phyloP scores from a whole-genome alignment of 2,113 vertebrate genomes.

The Xenopus laevis region DNA sequence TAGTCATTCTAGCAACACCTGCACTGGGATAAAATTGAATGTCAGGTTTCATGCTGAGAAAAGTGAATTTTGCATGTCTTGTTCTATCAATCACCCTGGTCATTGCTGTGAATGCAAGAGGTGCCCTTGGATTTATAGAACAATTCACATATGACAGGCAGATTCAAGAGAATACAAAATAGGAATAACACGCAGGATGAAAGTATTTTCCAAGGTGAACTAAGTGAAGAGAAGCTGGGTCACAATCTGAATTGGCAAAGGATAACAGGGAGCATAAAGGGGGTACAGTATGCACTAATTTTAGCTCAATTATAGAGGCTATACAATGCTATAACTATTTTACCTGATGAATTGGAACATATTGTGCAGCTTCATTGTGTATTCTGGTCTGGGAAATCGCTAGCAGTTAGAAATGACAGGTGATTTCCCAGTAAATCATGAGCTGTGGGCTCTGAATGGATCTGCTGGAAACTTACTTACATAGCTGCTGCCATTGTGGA shows the following conservation, averaged over 20 bases:
- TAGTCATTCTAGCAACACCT: conserved; percentile 8
- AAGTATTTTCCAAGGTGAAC: background rate
- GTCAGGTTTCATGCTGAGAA: conserved; percentile 21
- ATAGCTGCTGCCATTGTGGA: too few species aligned
- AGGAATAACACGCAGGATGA: background rate
- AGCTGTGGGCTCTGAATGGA: too few species aligned
- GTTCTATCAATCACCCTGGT: conserved; percentile 6
- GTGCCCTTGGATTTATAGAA: background rate
- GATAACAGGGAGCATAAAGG: background rate
- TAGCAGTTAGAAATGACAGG: too few species aligned
- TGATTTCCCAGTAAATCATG: too few species aligned
- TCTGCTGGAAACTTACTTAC: too few species aligned
- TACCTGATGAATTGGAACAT: too few species aligned
- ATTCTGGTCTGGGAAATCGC: too few species aligned
- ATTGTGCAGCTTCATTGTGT: too few species aligned
- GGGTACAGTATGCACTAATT: too few species aligned
- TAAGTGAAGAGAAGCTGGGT: background rate
- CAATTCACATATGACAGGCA: background rate
- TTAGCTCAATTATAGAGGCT: too few species aligned
- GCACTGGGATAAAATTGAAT: conserved; percentile 1
- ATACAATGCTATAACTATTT: too few species aligned
- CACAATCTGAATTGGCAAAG: background rate
- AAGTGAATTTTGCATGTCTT: conserved; percentile 10
- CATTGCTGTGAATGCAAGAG: conserved; percentile 2
- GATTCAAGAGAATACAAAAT: background rate